phyloP scores from a whole-genome alignment of 2,888 invertebrate genomes.

The Stenotaenia linearis region DNA sequence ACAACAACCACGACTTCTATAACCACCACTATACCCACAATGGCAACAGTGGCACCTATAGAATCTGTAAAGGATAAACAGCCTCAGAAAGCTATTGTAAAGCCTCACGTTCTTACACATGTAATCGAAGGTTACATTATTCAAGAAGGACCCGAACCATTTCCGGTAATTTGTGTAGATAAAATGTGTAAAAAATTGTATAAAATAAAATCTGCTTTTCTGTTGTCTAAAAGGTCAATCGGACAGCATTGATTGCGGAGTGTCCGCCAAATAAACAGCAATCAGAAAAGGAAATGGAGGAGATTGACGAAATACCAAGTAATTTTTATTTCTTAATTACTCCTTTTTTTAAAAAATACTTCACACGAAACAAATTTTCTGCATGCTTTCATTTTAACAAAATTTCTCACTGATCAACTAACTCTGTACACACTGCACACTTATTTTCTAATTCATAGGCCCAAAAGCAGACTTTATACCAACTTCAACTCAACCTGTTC shows the following conservation, averaged over 20 bases:
- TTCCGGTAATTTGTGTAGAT: conserved; percentile 46
- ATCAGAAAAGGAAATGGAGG: conserved; percentile 51
- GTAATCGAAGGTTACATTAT: conserved; percentile 96
- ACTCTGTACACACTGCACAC: neutral
- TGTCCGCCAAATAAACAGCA: conserved; percentile 45
- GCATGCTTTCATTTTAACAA: no score
- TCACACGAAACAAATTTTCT: no score
- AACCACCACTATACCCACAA: conserved; percentile 40
- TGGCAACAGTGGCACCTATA: conserved; percentile 38
- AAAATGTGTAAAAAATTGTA: neutral
- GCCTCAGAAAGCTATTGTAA: conserved; percentile 80
- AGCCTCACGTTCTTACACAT: conserved; percentile 90
- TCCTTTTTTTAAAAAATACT: no score
- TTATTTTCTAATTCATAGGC: conserved; percentile 27
- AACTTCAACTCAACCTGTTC: conserved; percentile 17
- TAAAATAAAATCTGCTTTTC: neutral
- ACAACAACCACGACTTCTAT: conserved; percentile 40
- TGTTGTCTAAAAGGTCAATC: conserved; percentile 54
- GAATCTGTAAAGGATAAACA: conserved; percentile 37
- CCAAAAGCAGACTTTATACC: neutral
- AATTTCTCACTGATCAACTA: neutral
- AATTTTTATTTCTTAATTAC: conserved; percentile 43
- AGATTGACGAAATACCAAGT: conserved; percentile 70
- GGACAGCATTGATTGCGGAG: conserved; percentile 54
- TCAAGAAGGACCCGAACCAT: conserved; percentile 66